Percentiles rank a stretch among this genome's conserved stretches.
Conservation (phyloP, 1,140 invertebrate species). For the Argopecten irradians region DNA sequence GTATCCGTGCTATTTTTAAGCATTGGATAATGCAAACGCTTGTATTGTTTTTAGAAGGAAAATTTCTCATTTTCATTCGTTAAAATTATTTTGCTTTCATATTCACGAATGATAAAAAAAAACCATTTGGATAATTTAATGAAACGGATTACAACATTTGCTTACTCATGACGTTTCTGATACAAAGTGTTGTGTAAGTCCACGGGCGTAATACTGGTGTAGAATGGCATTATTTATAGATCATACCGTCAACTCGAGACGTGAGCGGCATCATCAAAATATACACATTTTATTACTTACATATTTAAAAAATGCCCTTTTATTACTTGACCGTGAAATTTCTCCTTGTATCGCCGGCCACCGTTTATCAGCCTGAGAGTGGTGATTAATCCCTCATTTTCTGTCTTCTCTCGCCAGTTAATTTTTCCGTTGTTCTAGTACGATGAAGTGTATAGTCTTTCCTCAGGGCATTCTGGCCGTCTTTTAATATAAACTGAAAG, state of each 20-base stretch:
- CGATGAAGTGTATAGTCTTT: not conserved
- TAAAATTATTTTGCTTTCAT: no score
- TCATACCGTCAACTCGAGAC: not conserved
- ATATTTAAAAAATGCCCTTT: not conserved
- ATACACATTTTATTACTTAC: not conserved
- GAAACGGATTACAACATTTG: no score
- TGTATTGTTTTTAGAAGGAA: no score
- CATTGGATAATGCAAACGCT: no score
- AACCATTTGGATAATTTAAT: no score
- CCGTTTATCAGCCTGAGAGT: not conserved
- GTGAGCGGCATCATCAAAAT: not conserved
- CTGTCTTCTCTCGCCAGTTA: not conserved
- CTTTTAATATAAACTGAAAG: not conserved
- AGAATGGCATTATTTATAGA: not conserved
- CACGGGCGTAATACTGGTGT: not conserved
- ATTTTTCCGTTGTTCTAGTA: not conserved
- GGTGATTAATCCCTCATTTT: not conserved
- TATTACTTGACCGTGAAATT: conserved; percentile 17
- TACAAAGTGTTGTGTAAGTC: not conserved
- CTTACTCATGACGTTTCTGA: no score
- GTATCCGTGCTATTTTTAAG: no score
- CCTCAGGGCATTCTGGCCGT: not conserved
- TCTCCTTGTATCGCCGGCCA: not conserved
- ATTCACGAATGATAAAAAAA: no score
- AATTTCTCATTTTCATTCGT: no score